Percentiles rank a stretch among this genome's conserved stretches.
Evolutionary conservation across 2,888 invertebrate species (phyloP).

Genomic region (Ptychoptera contaminata): DNA sequence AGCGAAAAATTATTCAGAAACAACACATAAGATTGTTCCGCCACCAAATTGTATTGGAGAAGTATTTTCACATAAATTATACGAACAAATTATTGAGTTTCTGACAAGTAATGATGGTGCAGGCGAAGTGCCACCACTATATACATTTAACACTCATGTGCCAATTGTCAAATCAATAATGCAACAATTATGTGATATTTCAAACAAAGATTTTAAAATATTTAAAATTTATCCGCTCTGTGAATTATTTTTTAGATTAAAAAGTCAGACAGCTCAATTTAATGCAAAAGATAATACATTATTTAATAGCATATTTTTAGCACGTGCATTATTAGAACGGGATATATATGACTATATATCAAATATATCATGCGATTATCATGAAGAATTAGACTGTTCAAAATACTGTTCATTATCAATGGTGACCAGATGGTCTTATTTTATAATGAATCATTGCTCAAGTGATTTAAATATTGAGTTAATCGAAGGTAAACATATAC

Average conservation of each 20-base stretch:
- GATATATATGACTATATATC: neutral
- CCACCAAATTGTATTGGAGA: slow-evolving; percentile 16
- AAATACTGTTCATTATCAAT: slow-evolving; percentile 3
- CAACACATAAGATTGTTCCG: slow-evolving; percentile 24
- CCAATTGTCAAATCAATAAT: slow-evolving; percentile 13
- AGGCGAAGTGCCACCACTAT: slow-evolving; percentile 23
- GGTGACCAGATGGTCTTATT: neutral
- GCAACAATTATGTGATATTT: neutral
- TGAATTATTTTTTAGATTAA: neutral
- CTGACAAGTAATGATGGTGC: slow-evolving; percentile 14
- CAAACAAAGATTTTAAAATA: neutral
- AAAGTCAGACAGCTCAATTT: neutral
- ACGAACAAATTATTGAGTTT: slow-evolving; percentile 20
- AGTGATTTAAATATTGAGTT: neutral
- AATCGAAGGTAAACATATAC: slow-evolving; percentile 1
- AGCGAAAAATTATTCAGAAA: slow-evolving; percentile 21
- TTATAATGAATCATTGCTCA: slow-evolving; percentile 1
- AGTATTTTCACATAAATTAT: slow-evolving; percentile 16
- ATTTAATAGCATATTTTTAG: neutral
- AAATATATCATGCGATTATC: neutral
- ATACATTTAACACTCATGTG: slow-evolving; percentile 15
- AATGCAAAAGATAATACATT: neutral
- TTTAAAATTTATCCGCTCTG: neutral
- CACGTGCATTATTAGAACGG: neutral
- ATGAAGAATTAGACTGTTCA: neutral